These are phyloP conservation scores for Psilopogon haemacephalus DNA, from an alignment of 2,113 vertebrate species.

Conservation along the genomic window DNA sequence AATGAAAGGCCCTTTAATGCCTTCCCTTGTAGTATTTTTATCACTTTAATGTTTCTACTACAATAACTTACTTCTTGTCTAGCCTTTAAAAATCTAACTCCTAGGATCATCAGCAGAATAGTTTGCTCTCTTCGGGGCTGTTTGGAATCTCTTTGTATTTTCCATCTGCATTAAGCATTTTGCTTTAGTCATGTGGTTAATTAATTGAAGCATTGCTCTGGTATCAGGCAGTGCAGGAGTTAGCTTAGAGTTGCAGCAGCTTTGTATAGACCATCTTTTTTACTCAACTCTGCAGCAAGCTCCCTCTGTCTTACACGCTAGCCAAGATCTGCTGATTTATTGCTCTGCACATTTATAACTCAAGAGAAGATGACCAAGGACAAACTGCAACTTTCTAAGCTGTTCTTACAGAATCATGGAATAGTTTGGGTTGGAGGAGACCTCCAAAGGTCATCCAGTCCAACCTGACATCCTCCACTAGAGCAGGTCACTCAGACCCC, in stretches of 20 bases:
- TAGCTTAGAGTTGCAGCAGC: neutral
- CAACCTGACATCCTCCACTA: no score
- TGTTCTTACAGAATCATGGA: neutral
- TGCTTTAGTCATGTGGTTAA: neutral
- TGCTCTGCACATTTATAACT: neutral
- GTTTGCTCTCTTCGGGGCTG: neutral
- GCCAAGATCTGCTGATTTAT: neutral
- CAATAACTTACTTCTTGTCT: neutral
- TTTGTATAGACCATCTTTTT: neutral
- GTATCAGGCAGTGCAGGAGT: neutral
- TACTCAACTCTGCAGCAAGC: neutral
- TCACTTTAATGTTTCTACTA: neutral
- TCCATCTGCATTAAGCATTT: neutral
- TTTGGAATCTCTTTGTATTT: neutral
- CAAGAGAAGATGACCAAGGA: neutral
- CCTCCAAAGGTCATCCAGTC: no score
- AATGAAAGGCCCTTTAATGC: neutral
- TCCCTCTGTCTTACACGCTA: neutral
- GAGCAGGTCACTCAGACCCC: no score
- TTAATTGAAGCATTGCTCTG: neutral
- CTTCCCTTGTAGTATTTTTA: neutral
- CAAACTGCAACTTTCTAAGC: neutral
- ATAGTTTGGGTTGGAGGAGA: no score
- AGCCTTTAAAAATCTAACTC: conserved; percentile 6
- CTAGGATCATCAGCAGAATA: neutral